Base-by-base conservation (phyloP, 1,140 invertebrate species). In the Cyrtorhinus lividipennis region DNA sequence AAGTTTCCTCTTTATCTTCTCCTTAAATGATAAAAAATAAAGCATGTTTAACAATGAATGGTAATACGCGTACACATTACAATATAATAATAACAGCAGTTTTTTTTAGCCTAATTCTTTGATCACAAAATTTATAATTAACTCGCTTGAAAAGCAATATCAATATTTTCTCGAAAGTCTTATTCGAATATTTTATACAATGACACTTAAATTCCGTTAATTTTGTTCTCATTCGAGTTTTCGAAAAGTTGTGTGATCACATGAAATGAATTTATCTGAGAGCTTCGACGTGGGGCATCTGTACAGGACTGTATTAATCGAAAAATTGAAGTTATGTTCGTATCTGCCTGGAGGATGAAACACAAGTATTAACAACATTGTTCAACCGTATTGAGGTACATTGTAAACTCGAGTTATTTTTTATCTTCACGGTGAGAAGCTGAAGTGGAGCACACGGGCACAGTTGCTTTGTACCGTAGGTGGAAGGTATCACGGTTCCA, bases 31-130 rank as follows among this genome's bases (percentile, higher is more conserved):
- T 27, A 63, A n/a, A n/a, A 63, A 59, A 63, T 59, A 63, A 63
- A 63, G 62, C 62, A 63, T 30, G 58, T 63, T 63, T 26, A 63
- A 63, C 62, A 63, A 63, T 58, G 25, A 57, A 56, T 58, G 53
- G 30, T 63, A 63, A 58, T 63, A 63, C 23, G 56, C 30, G 56
- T 63, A 63, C 53, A 58, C 56, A 58, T 63, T 58, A 63, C 61
- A 58, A 56, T 24, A 18, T 56, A n/a, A 59, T 59, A 25, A 59
- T 25, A 48, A 27, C 30, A 57, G 22, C 26, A 30, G 24, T 25
- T 58, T 27, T n/a, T 24, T 57, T n/a, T 63, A 63, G 15, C 24
- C 30, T 58, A 30, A 63, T 53, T 53, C 48, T 63, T 63, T 58
- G 62, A 63, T 63, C 53, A 63, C 62, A 63, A 63, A 63, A 63